Evolutionary conservation across 2,113 vertebrate species (phyloP).

Genomic region (Aptenodytes forsteri): DNA sequence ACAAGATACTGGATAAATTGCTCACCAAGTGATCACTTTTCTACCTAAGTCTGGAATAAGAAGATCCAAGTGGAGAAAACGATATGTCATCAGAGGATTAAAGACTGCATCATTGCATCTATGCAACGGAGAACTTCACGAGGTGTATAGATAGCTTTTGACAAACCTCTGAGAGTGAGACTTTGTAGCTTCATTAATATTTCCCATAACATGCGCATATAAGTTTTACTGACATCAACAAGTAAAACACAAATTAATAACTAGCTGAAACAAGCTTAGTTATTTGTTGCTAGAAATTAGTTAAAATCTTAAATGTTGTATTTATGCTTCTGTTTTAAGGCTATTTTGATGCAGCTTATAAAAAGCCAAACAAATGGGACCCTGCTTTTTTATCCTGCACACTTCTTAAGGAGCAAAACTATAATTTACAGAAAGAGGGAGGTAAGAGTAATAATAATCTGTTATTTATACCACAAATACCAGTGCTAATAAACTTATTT

Average conservation of each 20-base stretch:
- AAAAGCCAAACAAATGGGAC: conserved; percentile 14
- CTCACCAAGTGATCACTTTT: background rate
- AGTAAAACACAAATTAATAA: background rate
- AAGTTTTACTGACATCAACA: background rate
- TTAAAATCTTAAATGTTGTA: background rate
- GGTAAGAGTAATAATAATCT: conserved; percentile 59
- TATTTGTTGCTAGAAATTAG: background rate
- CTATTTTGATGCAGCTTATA: background rate
- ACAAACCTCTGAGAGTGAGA: background rate
- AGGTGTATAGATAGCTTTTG: background rate
- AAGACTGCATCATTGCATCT: background rate
- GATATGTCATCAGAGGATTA: background rate
- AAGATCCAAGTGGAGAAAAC: background rate
- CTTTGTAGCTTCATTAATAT: background rate
- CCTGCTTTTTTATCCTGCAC: background rate
- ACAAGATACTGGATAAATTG: background rate
- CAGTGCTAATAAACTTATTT: background rate
- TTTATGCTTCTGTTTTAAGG: conserved; percentile 10
- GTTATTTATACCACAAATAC: background rate
- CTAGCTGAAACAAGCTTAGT: background rate
- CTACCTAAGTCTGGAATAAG: background rate
- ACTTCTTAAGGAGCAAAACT: conserved; percentile 18
- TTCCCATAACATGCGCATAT: background rate
- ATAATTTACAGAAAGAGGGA: conserved; percentile 24
- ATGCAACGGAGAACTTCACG: background rate